These are phyloP conservation scores for Neuroterus valhalla DNA, from an alignment of 1,140 invertebrate species.

Conservation along the genomic window DNA sequence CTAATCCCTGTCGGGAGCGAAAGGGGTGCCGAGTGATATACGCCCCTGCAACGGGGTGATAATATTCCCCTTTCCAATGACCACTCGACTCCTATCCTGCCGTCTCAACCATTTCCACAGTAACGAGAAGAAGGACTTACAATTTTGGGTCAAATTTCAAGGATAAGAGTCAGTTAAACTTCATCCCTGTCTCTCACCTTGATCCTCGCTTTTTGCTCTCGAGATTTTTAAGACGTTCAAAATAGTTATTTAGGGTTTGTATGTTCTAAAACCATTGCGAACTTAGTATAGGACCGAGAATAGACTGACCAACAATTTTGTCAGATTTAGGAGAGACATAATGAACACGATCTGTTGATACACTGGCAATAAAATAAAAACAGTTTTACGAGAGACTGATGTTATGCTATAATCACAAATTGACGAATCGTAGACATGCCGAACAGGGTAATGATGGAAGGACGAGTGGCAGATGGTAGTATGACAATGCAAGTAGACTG, in stretches of 20 bases:
- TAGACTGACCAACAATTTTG: no score
- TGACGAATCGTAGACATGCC: no score
- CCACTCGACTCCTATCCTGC: constrained; percentile 48
- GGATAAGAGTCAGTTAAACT: not conserved
- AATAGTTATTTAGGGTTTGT: not conserved
- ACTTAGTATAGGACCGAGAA: no score
- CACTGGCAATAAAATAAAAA: no score
- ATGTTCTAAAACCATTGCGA: not conserved
- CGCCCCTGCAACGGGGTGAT: constrained; percentile 70
- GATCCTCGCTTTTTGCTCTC: not conserved
- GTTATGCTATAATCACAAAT: no score
- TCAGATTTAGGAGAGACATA: no score
- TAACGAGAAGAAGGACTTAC: constrained; percentile 33
- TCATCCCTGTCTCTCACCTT: not conserved
- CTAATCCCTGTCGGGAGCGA: constrained; percentile 70
- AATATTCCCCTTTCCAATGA: constrained; percentile 64
- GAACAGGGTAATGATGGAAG: no score
- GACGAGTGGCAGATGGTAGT: no score
- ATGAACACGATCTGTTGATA: no score
- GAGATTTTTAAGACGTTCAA: not conserved
- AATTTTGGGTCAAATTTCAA: constrained; percentile 17
- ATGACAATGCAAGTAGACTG: no score
- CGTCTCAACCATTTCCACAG: constrained; percentile 46
- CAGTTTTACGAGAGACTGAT: no score
- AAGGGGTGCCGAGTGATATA: constrained; percentile 72